phyloP scores from a whole-genome alignment of 2,113 vertebrate genomes.

The Aepyceros melampus region DNA sequence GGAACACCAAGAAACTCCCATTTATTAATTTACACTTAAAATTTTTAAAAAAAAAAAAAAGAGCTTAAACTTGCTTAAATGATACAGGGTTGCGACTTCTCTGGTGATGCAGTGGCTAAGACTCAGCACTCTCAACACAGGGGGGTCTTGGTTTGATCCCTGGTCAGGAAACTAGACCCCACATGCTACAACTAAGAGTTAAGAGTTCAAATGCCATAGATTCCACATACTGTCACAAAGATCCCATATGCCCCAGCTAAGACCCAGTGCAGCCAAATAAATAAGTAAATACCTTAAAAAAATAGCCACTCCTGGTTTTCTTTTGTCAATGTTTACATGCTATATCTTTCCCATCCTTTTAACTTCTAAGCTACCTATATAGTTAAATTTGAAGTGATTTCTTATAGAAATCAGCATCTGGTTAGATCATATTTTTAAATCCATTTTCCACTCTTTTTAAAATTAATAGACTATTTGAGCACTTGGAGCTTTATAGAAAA shows the following conservation, averaged over 20 bases:
- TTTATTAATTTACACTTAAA: background rate
- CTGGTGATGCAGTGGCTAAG: background rate
- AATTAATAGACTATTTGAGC: background rate
- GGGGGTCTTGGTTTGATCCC: background rate
- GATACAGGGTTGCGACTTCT: background rate
- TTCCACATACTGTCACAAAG: background rate
- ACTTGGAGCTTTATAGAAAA: background rate
- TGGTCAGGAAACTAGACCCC: background rate
- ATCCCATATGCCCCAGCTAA: background rate
- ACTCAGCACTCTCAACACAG: background rate
- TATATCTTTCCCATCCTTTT: background rate
- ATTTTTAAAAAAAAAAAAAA: background rate
- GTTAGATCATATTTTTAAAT: background rate
- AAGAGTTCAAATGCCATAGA: background rate
- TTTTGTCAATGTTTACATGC: background rate
- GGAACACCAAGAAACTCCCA: background rate
- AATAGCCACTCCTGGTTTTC: background rate
- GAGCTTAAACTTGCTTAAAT: background rate
- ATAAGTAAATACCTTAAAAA: background rate
- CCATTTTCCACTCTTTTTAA: background rate
- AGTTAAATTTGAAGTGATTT: background rate
- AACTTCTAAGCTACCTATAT: background rate
- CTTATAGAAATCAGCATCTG: background rate
- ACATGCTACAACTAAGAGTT: background rate
- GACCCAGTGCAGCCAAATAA: background rate